A percentile compares a stretch with the other conserved stretches of the same genome.
phyloP scores from a whole-genome alignment of 92 coral and sea anemone species.

The Epizoanthus fatuus region DNA sequence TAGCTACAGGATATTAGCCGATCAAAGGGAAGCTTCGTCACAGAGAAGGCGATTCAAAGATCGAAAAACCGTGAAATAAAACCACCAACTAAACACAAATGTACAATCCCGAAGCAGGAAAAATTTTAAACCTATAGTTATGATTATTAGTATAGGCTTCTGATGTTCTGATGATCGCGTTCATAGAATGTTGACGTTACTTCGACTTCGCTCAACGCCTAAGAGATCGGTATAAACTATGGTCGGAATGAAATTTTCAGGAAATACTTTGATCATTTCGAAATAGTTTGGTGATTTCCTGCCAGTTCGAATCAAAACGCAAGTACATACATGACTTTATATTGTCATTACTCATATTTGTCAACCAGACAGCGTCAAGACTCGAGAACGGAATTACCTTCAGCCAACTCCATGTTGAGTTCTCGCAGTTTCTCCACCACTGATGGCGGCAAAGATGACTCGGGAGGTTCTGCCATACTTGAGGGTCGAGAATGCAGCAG shows the following conservation, averaged over 20 bases:
- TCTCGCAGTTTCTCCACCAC: slow-evolving; percentile 94
- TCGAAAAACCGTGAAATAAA: background rate
- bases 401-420: slow-evolving; percentile 93
- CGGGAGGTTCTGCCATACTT: slow-evolving; percentile 96
- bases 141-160: background rate
- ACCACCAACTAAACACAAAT: slow-evolving; percentile 39
- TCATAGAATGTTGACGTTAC: background rate
- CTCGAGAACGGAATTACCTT: slow-evolving; percentile 79
- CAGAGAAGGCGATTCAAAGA: background rate
- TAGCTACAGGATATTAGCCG: background rate
- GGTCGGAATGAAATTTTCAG: background rate
- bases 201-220: background rate
- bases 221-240: background rate
- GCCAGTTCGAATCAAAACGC: slow-evolving; percentile 9
- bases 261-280: background rate
- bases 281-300: slow-evolving; percentile 4
- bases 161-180: background rate
- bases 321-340: background rate
- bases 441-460: slow-evolving; percentile 91
- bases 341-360: no score
- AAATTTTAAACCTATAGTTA: background rate
- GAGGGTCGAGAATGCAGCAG: slow-evolving; percentile 80
- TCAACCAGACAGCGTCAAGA: slow-evolving; percentile 9
- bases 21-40: background rate
- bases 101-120: background rate